phyloP scores from a whole-genome alignment of 2,797 vertebrate genomes.

The Sebastolobus altivelis region DNA sequence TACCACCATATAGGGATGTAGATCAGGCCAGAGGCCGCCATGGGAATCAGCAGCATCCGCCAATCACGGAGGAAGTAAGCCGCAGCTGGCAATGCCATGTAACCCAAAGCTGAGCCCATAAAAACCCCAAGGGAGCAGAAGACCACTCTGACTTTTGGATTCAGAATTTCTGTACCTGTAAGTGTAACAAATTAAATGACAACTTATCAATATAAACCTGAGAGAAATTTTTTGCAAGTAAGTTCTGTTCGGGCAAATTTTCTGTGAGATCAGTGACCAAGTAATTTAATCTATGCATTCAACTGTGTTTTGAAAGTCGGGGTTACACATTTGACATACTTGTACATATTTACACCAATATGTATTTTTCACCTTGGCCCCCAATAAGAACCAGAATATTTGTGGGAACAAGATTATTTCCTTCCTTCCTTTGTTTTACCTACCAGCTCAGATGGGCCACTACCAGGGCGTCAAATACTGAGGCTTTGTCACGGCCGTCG shows the following conservation, averaged over 20 bases:
- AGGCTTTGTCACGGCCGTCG: too few species aligned
- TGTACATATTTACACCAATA: neutral
- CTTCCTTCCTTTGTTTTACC: neutral
- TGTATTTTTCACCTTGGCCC: neutral
- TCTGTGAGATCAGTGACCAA: neutral
- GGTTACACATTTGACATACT: neutral
- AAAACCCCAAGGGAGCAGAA: constrained; percentile 91
- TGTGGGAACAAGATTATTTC: neutral
- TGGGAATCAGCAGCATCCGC: constrained; percentile 85
- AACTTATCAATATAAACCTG: neutral
- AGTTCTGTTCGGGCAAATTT: neutral
- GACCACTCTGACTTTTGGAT: constrained; percentile 84
- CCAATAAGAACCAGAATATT: neutral
- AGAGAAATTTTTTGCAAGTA: neutral
- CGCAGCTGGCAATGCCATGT: constrained; percentile 87
- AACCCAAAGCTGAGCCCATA: constrained; percentile 88
- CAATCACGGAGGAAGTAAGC: constrained; percentile 89
- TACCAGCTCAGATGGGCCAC: neutral
- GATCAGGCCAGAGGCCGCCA: constrained; percentile 85
- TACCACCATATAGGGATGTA: constrained; percentile 90
- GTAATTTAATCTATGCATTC: neutral
- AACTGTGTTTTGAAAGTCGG: neutral
- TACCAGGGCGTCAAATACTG: neutral
- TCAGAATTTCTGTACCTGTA: constrained; percentile 90
- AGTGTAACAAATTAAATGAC: neutral